phyloP scores from a whole-genome alignment of 2,888 invertebrate genomes.

The Troides oblongomaculatus region DNA sequence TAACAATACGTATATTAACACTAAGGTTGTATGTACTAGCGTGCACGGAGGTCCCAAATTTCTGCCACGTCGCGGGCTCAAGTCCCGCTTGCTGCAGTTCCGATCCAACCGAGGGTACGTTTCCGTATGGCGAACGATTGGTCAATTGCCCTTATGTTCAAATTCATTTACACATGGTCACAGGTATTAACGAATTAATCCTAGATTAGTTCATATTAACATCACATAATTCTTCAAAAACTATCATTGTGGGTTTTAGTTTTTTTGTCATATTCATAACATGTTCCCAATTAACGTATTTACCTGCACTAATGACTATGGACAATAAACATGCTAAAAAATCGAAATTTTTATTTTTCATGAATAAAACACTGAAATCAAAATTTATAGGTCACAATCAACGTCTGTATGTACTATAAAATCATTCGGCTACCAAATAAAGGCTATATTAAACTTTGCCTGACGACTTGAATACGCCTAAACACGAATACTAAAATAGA shows the following conservation, averaged over 20 bases:
- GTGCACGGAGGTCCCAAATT: conserved; percentile 91
- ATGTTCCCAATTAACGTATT: too few species aligned
- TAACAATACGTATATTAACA: conserved; percentile 18
- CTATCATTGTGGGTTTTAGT: neutral
- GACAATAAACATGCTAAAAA: neutral
- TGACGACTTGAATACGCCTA: neutral
- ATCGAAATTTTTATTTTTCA: neutral
- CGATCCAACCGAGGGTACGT: conserved; percentile 94
- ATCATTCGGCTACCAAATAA: too few species aligned
- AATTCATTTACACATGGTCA: neutral
- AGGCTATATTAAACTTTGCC: neutral
- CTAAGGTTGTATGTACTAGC: conserved; percentile 57
- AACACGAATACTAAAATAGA: neutral
- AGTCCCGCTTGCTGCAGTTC: conserved; percentile 94
- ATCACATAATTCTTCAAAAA: neutral
- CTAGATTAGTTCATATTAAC: neutral
- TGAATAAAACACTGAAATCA: neutral
- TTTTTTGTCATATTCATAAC: too few species aligned
- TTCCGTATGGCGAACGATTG: conserved; percentile 47
- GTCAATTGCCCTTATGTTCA: conserved; percentile 44
- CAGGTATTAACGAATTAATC: neutral
- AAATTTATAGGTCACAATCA: neutral
- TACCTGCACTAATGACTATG: neutral
- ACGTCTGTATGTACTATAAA: too few species aligned
- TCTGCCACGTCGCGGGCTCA: conserved; percentile 93